These are phyloP conservation scores for Eumaeus atala DNA, from an alignment of 1,140 invertebrate species.

Conservation along the genomic window DNA sequence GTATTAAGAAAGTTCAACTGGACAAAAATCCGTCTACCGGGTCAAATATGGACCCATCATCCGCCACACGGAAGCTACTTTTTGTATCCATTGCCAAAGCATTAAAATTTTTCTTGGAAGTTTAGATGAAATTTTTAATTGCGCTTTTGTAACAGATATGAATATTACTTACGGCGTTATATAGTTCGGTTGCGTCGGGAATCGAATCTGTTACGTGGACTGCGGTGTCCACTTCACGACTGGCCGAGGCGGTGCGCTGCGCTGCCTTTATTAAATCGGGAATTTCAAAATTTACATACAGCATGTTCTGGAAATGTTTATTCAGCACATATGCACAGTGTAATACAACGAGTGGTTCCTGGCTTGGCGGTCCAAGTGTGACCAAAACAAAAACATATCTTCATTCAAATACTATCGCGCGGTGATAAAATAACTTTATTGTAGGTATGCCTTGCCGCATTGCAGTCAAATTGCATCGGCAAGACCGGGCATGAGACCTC, in stretches of 20 bases:
- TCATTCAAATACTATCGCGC: background rate
- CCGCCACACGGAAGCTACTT: too few species aligned
- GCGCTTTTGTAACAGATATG: too few species aligned
- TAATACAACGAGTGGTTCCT: background rate
- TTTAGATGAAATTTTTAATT: background rate
- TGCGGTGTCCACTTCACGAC: slow-evolving; percentile 4
- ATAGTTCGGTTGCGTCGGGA: background rate
- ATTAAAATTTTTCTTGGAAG: too few species aligned
- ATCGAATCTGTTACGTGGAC: slow-evolving; percentile 5
- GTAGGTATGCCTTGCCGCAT: background rate
- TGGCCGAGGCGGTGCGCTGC: background rate
- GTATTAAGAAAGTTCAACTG: too few species aligned
- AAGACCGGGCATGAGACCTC: too few species aligned
- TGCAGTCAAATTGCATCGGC: too few species aligned
- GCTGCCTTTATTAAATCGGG: slow-evolving; percentile 7
- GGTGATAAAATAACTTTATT: background rate
- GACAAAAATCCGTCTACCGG: too few species aligned
- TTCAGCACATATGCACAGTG: background rate
- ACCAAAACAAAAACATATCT: background rate
- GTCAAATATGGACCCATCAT: too few species aligned
- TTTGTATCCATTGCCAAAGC: too few species aligned
- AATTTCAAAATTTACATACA: slow-evolving; percentile 9
- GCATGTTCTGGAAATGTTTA: background rate
- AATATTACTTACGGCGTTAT: background rate
- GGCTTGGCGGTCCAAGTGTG: background rate